These are phyloP conservation scores for Oreonectes daqikongensis DNA, from an alignment of 2,797 vertebrate species.

Conservation along the genomic window DNA sequence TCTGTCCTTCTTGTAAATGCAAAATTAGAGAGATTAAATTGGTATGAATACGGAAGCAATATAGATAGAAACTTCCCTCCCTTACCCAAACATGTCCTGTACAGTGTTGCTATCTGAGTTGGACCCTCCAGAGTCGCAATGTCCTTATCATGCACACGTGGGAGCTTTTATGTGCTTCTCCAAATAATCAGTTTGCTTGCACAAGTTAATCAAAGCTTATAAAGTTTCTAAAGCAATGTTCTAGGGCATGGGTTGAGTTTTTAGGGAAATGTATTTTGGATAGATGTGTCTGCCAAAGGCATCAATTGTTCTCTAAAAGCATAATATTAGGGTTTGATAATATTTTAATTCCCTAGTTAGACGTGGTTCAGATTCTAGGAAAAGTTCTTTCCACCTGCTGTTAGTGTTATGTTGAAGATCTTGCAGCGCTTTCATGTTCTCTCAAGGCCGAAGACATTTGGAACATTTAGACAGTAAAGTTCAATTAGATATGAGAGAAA, in stretches of 20 bases:
- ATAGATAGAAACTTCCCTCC: not conserved
- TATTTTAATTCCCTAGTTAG: not conserved
- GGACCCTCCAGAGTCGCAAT: slow-evolving; percentile 1
- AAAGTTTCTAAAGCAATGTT: not conserved
- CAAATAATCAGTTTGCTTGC: not conserved
- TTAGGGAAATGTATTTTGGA: not conserved
- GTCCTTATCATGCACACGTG: slow-evolving; percentile 13
- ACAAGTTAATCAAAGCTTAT: not conserved
- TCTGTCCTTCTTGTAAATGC: not conserved
- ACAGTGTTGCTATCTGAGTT: slow-evolving; percentile 2
- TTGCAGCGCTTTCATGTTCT: not conserved
- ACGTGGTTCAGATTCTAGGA: not conserved
- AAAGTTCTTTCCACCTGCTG: not conserved
- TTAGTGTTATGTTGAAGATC: slow-evolving; percentile 5
- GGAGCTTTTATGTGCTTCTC: not conserved
- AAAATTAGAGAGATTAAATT: not conserved
- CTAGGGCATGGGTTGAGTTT: not conserved
- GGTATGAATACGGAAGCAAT: not conserved
- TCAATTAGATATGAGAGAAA: not conserved
- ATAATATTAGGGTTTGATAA: not conserved
- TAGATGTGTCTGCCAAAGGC: too few relatives aligned
- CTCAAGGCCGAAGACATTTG: not conserved
- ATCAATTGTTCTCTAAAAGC: not conserved
- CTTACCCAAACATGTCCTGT: slow-evolving; percentile 16
- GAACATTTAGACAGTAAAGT: not conserved